These are phyloP conservation scores for Murina feae DNA, from an alignment of 2,113 vertebrate species.

Conservation along the genomic window DNA sequence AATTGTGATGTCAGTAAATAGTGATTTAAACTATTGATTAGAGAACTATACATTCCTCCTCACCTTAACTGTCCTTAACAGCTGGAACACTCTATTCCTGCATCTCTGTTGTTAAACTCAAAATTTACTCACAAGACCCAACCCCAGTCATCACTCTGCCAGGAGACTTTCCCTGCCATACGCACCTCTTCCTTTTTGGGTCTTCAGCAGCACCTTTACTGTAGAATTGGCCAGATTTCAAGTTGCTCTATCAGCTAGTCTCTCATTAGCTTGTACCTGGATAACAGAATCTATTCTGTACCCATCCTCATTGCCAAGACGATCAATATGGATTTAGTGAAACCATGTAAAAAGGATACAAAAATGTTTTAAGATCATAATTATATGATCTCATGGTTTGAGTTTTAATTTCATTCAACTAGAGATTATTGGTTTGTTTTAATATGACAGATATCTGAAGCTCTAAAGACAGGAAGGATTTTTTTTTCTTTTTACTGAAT, in stretches of 20 bases:
- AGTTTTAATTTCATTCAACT: neutral
- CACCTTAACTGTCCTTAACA: neutral
- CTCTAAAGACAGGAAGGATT: neutral
- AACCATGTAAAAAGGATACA: neutral
- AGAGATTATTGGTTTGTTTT: neutral
- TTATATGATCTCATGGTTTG: neutral
- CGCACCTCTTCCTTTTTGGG: neutral
- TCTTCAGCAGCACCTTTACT: neutral
- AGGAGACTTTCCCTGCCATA: neutral
- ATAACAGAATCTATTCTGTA: neutral
- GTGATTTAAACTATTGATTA: neutral
- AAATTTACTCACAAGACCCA: neutral
- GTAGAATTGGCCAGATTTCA: neutral
- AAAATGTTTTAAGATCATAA: neutral
- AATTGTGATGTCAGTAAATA: neutral
- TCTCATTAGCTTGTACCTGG: neutral
- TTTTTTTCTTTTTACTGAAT: neutral
- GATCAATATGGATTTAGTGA: neutral
- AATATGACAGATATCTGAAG: neutral
- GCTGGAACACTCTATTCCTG: neutral
- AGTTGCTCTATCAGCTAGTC: neutral
- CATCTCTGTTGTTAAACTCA: neutral
- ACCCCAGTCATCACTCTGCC: neutral
- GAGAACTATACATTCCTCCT: neutral
- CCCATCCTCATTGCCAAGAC: neutral